Base-by-base conservation (phyloP, 2,113 vertebrate genomes). In the Enhydra lutris region DNA sequence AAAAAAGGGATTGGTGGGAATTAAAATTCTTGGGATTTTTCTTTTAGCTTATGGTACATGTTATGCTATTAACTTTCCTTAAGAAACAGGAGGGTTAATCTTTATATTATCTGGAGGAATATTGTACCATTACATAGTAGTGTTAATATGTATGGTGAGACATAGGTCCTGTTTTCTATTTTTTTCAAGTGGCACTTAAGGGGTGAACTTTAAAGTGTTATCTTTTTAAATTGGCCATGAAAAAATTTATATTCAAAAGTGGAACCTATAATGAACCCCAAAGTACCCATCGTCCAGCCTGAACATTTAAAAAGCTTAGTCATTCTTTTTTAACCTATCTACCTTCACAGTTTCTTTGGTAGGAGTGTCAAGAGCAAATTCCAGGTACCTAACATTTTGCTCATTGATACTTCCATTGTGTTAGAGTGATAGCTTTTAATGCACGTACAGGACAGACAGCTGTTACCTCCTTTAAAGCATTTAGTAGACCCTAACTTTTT, bases 401-500 rank as follows among this genome's bases (percentile, higher is more conserved):
- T 76, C 13, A 6, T 34, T 14, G 20, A 29, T 74, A 80, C 73
- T 65, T 59, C 50, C 65, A 42, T 20, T 95, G 47, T 71, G 12
- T 89, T 97, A 85, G 71, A 29, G 42, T 59, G 31, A 84, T 84
- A 57, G 50, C 24, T 96, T 50, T 92, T 91, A 69, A 31, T 90
- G 59, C 12, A 52, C 55, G 36, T 95, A 67, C 63, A 81, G 23
- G n/a, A 63, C 31, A 61, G 61, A 47, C 0, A 76, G 45, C 23
- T 76, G 23, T 71, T 89, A 42, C 14, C n/a, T 88, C 52, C 14
- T 83, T 91, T 76, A 76, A 76, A 76, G 24, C 42, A 31, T 76
- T 76, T 76, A 17, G 20, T 85, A 80, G 47, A 59, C 73, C 20
- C 23, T 89, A 67, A 81, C 52, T 81, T 83, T 78, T 57, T 83